phyloP scores from a whole-genome alignment of 2,113 vertebrate genomes.

The Capra hircus region DNA sequence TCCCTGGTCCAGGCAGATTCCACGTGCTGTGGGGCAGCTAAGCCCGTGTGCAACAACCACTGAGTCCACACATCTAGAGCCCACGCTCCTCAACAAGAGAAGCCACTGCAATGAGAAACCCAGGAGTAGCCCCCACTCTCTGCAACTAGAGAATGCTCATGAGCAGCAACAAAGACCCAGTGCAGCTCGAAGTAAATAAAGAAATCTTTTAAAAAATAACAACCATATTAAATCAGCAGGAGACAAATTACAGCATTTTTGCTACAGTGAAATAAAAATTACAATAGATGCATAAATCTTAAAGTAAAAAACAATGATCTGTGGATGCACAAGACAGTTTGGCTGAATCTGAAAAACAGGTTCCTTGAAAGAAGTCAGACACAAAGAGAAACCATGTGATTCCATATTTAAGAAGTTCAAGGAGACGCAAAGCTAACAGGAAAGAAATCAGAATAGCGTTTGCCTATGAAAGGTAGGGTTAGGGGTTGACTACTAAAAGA shows the following conservation, averaged over 20 bases:
- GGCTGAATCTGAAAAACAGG: background rate
- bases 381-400: background rate
- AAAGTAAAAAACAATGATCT: background rate
- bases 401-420: background rate
- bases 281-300: background rate
- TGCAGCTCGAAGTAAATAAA: background rate
- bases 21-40: background rate
- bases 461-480: background rate
- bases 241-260: background rate
- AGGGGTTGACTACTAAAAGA: background rate
- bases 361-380: background rate
- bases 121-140: background rate
- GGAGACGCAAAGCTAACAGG: background rate
- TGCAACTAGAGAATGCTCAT: background rate
- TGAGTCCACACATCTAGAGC: background rate
- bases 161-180: background rate
- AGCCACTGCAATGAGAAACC: accelerated
- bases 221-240: background rate
- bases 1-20: background rate
- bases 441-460: background rate
- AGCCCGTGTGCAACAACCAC: background rate
- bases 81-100: background rate
- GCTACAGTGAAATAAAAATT: background rate
- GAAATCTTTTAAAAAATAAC: background rate
- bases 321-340: background rate